Evolutionary conservation across 2,113 vertebrate genomes (phyloP), one percentile per base, ranked within the genome.

Genomic region (Agapornis roseicollis): DNA sequence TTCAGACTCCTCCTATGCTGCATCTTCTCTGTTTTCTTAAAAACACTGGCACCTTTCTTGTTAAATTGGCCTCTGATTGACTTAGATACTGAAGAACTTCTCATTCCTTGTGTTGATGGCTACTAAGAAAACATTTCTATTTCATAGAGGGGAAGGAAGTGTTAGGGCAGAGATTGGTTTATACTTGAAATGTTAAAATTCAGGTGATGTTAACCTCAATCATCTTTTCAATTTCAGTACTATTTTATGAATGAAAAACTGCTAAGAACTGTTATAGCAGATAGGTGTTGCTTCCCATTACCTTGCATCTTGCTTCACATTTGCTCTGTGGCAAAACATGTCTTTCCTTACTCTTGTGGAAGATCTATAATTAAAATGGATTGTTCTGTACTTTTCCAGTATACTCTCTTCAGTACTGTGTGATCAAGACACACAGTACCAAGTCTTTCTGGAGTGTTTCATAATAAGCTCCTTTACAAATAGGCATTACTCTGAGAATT

Each of bases 1-100:
- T 22, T 73, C 28, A 56, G 12, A 35, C 33, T 44, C n/a, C 56
- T 61, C 11, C 3, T 56, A 0, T 19, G 5, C 22, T 6, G 8
- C 1, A 10, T 55, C 44, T 73, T 64, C 20, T 53, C 11, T 1
- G 2, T 50, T 80, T 77, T 27, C 20, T 83, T 81, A 53, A 11
- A n/a, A 15, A 17, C 33, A 20, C 3, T 1, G 1, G 0, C 10
- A 22, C 5, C 23, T 77, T 85, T 42, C 14, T 37, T 76, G 35
- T 70, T 91, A 78, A 42, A 24, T 47, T 73, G 50, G 50, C 3
- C 7, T 77, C 17, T 19, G 2, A 20, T 35, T 56, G 8, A 41
- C 58, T 70, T 74, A 35, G 9, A 8, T 42, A 31, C 8, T 1
- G 1, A 82, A 69, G 24, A 78, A n/a, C 17, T 56, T 60, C 11